Base-by-base conservation (phyloP, 2,113 vertebrate species). In the Brachirus orientalis region DNA sequence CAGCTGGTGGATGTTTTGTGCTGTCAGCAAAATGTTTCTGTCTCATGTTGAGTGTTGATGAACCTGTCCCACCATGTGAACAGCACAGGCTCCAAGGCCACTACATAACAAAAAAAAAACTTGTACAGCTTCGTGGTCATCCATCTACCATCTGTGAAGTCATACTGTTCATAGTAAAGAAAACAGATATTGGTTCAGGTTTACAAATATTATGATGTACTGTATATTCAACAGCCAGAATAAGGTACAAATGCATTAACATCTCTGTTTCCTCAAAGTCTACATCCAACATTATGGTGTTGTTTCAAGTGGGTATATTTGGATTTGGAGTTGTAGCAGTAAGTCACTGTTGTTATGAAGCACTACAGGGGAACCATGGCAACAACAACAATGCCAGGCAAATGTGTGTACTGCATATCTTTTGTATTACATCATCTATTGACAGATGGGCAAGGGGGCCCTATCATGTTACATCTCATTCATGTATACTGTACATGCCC, bases 1-100 rank as follows among this genome's bases (percentile, higher is more conserved):
- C 75, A 79, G 74, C 78, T 69, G 43, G 62, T 53, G 61, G 51
- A 53, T 72, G 43, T 37, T 63, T 36, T 75, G 79, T 77, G 56
- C 47, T 73, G 69, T 82, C 72, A 79, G 70, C 82, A 75, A 51
- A 66, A 63, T 20, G 67, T 71, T 55, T 77, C 45, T 72, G 50
- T 75, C 70, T 64, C 53, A 44, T 58, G 60, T 48, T 68, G 69
- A 55, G 52, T 69, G 64, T 58, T 11, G 46, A 64, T 59, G 37
- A 47, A 56, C 36, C 36, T 43, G 55, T 62, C 19, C 54, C 20
- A 38, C 33, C 7, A 19, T 28, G 50, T 44, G 44, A 14, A 19
- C 40, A 48, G 43, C 35, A 16, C 46, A 22, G 37, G 7, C 10
- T n/a, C n/a, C n/a, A n/a, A n/a, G n/a, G n/a, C n/a, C n/a, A n/a